Percentiles rank a stretch among this genome's conserved stretches.
These are phyloP conservation scores for Neuroterus valhalla DNA, from an alignment of 1,140 invertebrate species.

Conservation along the genomic window DNA sequence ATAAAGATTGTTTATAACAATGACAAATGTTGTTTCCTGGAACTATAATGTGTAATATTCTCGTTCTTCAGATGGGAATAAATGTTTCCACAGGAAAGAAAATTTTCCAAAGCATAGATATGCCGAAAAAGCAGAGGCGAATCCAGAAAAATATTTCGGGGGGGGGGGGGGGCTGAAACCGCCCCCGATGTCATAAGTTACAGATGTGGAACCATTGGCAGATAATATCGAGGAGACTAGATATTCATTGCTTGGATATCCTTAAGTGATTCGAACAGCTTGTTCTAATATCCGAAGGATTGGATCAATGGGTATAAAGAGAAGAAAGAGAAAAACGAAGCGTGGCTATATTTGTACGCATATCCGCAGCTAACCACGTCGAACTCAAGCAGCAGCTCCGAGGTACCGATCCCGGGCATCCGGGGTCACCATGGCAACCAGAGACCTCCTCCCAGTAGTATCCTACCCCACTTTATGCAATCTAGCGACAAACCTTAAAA, in stretches of 20 bases:
- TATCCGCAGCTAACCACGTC: slow-evolving; percentile 48
- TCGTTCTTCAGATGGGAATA: no score
- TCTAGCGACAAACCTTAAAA: slow-evolving; percentile 28
- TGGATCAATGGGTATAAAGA: slow-evolving; percentile 49
- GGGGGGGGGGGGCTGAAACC: no score
- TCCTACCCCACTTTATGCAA: slow-evolving; percentile 47
- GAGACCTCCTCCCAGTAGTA: slow-evolving; percentile 56
- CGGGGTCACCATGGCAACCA: slow-evolving; percentile 68
- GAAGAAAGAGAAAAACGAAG: slow-evolving; percentile 45
- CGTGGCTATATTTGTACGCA: slow-evolving; percentile 47
- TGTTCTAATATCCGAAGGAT: not conserved
- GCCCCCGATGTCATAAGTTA: no score
- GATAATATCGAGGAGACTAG: no score
- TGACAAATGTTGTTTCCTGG: no score
- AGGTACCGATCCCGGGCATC: slow-evolving; percentile 70
- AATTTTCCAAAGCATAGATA: no score
- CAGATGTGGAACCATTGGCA: no score
- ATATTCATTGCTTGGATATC: not conserved
- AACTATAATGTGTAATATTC: no score
- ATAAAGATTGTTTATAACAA: no score
- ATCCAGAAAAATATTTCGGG: no score
- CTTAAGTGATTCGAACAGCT: slow-evolving; percentile 9
- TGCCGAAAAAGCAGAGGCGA: no score
- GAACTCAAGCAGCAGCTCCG: slow-evolving; percentile 56
- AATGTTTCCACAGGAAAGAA: no score